phyloP scores from a whole-genome alignment of 2,113 vertebrate species.

The Gallinago media region DNA sequence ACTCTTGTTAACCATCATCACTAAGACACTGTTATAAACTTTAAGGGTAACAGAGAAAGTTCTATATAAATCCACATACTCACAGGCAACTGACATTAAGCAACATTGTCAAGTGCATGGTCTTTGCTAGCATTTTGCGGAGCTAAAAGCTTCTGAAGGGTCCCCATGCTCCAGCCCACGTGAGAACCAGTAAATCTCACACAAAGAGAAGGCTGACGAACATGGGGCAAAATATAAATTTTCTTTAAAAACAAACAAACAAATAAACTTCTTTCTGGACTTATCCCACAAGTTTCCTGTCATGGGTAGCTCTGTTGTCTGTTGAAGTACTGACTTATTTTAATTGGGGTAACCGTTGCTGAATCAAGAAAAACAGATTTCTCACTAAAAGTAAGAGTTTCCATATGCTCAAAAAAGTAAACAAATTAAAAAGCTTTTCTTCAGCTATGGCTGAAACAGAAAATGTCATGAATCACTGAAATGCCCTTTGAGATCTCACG shows the following conservation, averaged over 20 bases:
- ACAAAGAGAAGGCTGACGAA: background rate
- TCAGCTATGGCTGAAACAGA: background rate
- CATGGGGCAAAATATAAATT: rapidly evolving
- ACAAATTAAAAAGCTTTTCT: background rate
- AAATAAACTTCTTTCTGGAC: background rate
- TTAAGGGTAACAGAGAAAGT: background rate
- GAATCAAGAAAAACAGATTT: background rate
- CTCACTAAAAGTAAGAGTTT: background rate
- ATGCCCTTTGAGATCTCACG: background rate
- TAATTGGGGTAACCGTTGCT: background rate
- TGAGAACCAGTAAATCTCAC: background rate
- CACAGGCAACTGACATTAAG: background rate
- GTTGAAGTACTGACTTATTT: background rate
- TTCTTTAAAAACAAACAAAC: background rate
- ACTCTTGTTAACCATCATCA: background rate
- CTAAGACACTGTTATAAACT: background rate
- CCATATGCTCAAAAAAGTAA: background rate
- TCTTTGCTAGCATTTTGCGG: background rate
- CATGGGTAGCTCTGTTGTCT: background rate
- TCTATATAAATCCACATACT: rapidly evolving
- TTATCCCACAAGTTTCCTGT: background rate
- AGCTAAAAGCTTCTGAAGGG: background rate
- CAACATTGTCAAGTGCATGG: background rate
- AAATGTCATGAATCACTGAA: background rate
- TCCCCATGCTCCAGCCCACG: background rate